Evolutionary conservation across 2,888 invertebrate genomes (phyloP).

Genomic region (Chrysolina haemoptera): DNA sequence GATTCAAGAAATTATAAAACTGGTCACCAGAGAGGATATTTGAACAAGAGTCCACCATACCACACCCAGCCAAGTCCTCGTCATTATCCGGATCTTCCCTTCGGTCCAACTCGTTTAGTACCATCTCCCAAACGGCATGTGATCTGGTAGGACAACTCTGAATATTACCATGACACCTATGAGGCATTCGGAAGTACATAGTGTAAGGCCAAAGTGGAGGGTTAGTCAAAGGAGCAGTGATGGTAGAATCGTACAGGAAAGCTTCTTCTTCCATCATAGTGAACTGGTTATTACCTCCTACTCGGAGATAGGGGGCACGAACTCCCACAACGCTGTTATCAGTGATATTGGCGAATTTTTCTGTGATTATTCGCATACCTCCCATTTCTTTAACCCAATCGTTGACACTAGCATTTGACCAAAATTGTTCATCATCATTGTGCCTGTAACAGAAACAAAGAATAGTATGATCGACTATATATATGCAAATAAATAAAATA

Average conservation of each 20-base stretch:
- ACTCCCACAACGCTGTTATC: constrained; percentile 94
- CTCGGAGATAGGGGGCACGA: constrained; percentile 90
- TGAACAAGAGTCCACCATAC: constrained; percentile 96
- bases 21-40: constrained; percentile 93
- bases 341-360: constrained; percentile 90
- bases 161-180: constrained; percentile 92
- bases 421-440: constrained; percentile 92
- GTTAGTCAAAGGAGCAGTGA: constrained; percentile 91
- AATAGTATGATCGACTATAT: constrained; percentile 12
- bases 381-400: constrained; percentile 97
- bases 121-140: constrained; percentile 97
- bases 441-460: constrained; percentile 74
- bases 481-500: no score
- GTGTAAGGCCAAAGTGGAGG: constrained; percentile 98
- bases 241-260: constrained; percentile 95
- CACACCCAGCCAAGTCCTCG: constrained; percentile 91
- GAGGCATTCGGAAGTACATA: constrained; percentile 97
- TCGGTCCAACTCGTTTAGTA: constrained; percentile 93
- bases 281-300: constrained; percentile 96
- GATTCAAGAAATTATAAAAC: constrained; percentile 94
- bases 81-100: constrained; percentile 92
- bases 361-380: constrained; percentile 91
- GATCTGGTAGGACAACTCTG: constrained; percentile 93
- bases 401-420: constrained; percentile 93
- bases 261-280: constrained; percentile 98